Evolutionary conservation across 2,797 vertebrate genomes (phyloP), one percentile per base, ranked within the genome.

Genomic region (Gallinago nigripennis): DNA sequence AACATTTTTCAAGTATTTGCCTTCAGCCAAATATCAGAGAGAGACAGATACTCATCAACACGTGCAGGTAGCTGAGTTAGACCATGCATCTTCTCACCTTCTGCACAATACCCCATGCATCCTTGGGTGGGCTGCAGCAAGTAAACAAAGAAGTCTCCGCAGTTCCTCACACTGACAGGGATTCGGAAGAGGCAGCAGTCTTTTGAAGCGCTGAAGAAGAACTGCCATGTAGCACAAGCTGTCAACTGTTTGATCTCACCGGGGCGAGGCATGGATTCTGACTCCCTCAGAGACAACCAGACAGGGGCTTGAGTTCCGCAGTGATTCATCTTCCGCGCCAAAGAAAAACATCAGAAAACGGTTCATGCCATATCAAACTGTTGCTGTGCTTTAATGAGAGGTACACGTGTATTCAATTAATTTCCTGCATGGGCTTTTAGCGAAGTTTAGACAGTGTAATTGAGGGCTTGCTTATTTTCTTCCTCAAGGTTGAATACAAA

Each of bases 81-180:
- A 82, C 25, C 31, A 82, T 43, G 48, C 11, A 5, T 28, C 80
- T 92, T 75, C 97, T 90, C 96, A 99, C 99, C 99, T 97, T 99
- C 97, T 82, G 99, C 98, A 76, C 99, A 99, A 95, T 99, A 99
- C 10, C 98, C 99, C 99, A 99, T 99, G 94, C 99, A 99, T 50
- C 98, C 99, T 94, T 98, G 99, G 3, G 99, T 99, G 28, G 99
- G 98, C 81, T 99, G 99, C 15, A 99, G 98, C 11, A 99, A 98
- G 94, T 99, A 99, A 53, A 99, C 98, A 75, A 98, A 99, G 97
- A 99, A 99, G 28, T 95, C 97, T n/a, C 98, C 98, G 3, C 99
- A 99, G 97, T 99, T 99, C 65, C 99, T 98, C 39, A 99, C 98
- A 3, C 98, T 98, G 90, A 99, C 97, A 1, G 99, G 99, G 94